Base-by-base conservation (phyloP, 2,888 invertebrate species). In the Amblyjoppa proteus region DNA sequence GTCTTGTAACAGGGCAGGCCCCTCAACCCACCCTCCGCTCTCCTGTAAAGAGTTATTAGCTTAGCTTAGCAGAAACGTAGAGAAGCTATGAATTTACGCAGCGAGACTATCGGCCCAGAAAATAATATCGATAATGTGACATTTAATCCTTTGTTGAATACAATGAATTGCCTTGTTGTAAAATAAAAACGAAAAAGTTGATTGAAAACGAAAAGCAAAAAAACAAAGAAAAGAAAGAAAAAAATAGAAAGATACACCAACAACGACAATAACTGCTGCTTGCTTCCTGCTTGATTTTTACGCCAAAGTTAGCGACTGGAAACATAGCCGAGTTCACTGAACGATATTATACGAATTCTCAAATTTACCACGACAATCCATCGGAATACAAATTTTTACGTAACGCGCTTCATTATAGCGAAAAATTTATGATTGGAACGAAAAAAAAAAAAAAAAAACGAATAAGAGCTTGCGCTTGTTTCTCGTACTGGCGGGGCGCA, bases 1-100 rank as follows among this genome's bases (percentile, higher is more conserved):
- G 90, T 89, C 90, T 92, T 89, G 90, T 90, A 90, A 91, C 88
- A 92, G 92, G 93, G 93, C 93, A 93, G 93, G 93, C 91, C 93
- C 93, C 93, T 90, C 82, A 85, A 90, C 88, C 88, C 85, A 87
- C 87, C 88, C 89, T 76, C 64, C 81, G 71, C 78, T 86, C 82
- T 84, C 84, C 88, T 85, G 88, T 91, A 92, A 89, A 91, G 89
- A 91, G 90, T 92, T 92, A 90, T 90, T 93, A 93, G 91, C 90
- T 92, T 92, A 92, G 90, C 90, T 91, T 92, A 92, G 91, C 88
- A 86, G 89, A 91, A 89, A 75, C 87, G 90, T 90, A 91, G 88
- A 90, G 87, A 89, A 91, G 89, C 64, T 74, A 90, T 90, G 88
- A 92, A 91, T 91, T 75, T 90, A 90, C 88, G 90, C 91, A 92